Evolutionary conservation across 2,797 vertebrate species (phyloP).

Genomic region (Smutsia gigantea): DNA sequence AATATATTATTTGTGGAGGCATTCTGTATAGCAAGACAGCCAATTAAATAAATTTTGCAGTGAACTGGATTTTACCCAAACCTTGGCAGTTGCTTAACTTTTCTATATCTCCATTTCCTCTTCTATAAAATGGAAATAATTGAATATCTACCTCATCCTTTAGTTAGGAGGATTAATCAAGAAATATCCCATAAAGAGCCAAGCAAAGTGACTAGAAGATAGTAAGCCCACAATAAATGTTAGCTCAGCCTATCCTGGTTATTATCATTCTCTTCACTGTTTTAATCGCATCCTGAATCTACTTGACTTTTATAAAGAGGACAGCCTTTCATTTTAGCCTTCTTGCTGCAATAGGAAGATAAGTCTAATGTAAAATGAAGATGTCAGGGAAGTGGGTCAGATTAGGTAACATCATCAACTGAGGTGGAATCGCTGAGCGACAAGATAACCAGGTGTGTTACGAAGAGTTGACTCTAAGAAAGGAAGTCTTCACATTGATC

Average conservation of each 20-base stretch:
- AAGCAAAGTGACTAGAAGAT: background rate
- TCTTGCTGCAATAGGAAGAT: background rate
- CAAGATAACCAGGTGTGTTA: background rate
- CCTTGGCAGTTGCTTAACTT: background rate
- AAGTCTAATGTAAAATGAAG: background rate
- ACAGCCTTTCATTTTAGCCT: background rate
- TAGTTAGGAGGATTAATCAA: background rate
- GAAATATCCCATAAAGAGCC: background rate
- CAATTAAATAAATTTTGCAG: background rate
- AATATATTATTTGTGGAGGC: background rate
- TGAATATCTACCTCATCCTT: background rate
- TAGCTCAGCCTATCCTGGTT: background rate
- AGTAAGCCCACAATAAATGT: background rate
- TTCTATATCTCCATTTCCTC: background rate
- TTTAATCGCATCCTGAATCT: background rate
- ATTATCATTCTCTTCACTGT: background rate
- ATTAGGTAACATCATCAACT: background rate
- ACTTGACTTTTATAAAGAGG: background rate
- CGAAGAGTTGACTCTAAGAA: background rate
- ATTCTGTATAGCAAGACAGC: background rate
- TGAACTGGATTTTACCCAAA: background rate
- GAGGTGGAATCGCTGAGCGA: background rate
- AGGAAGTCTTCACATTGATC: background rate
- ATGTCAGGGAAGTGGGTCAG: background rate
- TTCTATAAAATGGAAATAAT: background rate